Conservation (phyloP, 2,888 invertebrate genomes). For the Eristalis pertinax region DNA sequence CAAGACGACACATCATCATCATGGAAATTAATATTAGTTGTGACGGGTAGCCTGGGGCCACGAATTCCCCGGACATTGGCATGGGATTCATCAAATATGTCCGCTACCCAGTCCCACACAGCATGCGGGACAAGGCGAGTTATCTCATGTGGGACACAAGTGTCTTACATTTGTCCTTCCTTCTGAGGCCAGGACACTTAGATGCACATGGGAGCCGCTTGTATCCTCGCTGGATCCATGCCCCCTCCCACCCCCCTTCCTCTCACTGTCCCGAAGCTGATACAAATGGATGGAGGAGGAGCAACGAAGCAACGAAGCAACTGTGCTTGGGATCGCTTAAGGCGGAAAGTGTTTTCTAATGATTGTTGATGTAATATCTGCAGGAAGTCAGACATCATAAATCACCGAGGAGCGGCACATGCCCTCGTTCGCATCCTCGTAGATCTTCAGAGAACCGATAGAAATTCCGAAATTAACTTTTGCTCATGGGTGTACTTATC, state of each 20-base stretch:
- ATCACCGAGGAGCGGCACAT: slow-evolving; percentile 28
- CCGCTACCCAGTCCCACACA: background rate
- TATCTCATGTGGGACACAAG: background rate
- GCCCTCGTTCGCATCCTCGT: background rate
- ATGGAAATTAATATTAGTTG: slow-evolving; percentile 8
- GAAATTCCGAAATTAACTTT: slow-evolving; percentile 62
- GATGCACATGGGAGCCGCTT: background rate
- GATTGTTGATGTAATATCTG: slow-evolving; percentile 50
- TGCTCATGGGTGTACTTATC: slow-evolving; percentile 59
- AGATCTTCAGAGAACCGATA: slow-evolving; percentile 37
- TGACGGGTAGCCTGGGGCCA: background rate
- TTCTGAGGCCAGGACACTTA: background rate
- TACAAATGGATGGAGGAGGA: background rate
- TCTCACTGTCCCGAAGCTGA: background rate
- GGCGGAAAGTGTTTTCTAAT: slow-evolving; percentile 51
- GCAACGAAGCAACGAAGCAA: background rate
- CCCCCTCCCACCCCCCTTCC: no score
- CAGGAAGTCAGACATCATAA: slow-evolving; percentile 58
- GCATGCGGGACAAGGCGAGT: background rate
- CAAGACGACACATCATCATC: slow-evolving; percentile 17
- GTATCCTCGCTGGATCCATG: background rate
- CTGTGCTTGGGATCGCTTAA: slow-evolving; percentile 11
- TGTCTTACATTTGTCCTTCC: background rate
- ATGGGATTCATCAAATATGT: background rate
- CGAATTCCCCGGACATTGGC: background rate